Evolutionary conservation across 1,140 invertebrate species (phyloP), one percentile per base, ranked within the genome.

Genomic region (Nephila pilipes): DNA sequence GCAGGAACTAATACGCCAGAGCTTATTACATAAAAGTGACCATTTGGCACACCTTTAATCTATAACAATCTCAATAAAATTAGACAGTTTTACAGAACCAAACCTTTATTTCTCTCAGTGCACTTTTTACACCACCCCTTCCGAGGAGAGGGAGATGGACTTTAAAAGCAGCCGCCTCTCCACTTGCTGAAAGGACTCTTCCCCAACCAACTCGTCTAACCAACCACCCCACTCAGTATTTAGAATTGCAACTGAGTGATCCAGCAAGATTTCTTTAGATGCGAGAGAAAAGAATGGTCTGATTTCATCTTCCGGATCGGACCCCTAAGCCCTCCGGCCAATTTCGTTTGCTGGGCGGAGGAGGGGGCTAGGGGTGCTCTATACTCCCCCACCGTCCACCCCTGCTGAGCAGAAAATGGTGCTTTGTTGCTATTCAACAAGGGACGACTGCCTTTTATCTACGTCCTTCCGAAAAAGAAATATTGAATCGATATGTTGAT

Each of bases 251-350:
- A 16, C 25, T 32, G 65, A 75, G 25, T 58, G 29, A 25, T 60
- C 14, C 55, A 54, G 14, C 3, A 20, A 29, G 46, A 25, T 46
- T 54, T 46, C 25, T 69, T 69, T n/a, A 36, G 80, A 10, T 38
- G 6, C 54, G 14, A 20, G 3, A 83, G 69, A 79, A 57, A 79
- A 90, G 46, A 90, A 90, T 79, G 6, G 63, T 88, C 63, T 88
- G 65, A 90, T 90, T 90, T 90, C 88, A 90, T 90, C 63, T 90
- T 89, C 87, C 87, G 87, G 63, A 75, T 18, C 46, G 80, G 46
- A 25, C 54, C 65, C 10, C 20, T 55, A 14, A 90, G n/a, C 46
- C 88, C 88, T 90, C 69, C 20, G 88, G 88, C 87, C 65, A 79
- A 90, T 80, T 90, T 79, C 36, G 58, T 16, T 60, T 79, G 57